Evolutionary conservation across 2,113 vertebrate genomes (phyloP).

Genomic region (Neodontobutis hainanensis): DNA sequence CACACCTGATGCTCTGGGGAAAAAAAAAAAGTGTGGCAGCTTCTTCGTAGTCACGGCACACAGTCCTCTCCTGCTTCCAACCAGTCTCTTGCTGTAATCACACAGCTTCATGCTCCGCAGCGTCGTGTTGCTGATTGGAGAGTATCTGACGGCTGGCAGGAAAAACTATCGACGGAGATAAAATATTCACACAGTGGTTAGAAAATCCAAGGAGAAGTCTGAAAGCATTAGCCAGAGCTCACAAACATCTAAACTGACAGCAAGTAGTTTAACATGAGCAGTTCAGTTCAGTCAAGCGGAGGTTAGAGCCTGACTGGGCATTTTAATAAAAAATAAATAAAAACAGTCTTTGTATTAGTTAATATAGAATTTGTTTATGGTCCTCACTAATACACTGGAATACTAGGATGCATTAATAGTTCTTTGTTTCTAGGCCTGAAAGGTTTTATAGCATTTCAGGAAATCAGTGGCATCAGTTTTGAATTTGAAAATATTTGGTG

Average conservation of each 20-base stretch:
- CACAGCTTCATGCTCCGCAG: conserved; percentile 74
- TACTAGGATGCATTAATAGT: too few species aligned
- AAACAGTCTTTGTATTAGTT: too few species aligned
- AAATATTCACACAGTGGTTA: conserved; percentile 77
- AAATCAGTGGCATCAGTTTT: too few species aligned
- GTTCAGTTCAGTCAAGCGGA: too few species aligned
- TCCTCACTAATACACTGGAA: too few species aligned
- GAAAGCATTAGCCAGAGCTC: conserved; percentile 72
- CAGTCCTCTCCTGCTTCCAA: conserved; percentile 38
- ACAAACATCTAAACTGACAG: conserved; percentile 71
- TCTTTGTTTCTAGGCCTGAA: too few species aligned
- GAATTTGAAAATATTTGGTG: too few species aligned
- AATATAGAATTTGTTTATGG: too few species aligned
- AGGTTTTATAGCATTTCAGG: too few species aligned
- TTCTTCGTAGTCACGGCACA: conserved; percentile 31
- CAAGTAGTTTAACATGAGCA: conserved; percentile 29
- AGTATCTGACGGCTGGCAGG: conserved; percentile 74
- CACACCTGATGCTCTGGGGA: conserved; percentile 63
- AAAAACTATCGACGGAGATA: conserved; percentile 75
- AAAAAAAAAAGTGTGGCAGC: conserved; percentile 63
- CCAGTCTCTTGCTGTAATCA: conserved; percentile 68
- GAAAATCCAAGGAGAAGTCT: conserved; percentile 72
- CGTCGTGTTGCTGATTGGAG: conserved; percentile 72
- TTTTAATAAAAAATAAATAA: too few species aligned
- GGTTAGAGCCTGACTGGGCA: too few species aligned